Base-by-base conservation (phyloP, 2,797 vertebrate genomes). In the Megaceryle alcyon region DNA sequence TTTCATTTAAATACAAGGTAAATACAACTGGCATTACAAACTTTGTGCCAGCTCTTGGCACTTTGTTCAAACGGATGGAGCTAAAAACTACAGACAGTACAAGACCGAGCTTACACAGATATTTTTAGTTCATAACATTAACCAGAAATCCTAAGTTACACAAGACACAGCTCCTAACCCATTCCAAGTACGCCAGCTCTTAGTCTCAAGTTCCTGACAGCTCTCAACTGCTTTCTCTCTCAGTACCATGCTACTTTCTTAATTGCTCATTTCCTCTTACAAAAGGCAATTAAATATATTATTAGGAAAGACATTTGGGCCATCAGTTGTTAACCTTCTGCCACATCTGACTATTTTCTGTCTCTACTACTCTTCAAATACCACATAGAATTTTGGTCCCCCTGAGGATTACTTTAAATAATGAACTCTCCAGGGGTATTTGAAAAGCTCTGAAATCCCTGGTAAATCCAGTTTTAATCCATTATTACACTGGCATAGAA, bases 391-490 rank as follows among this genome's bases (percentile, higher is more conserved):
- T 79, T 96, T 59, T 84, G 22, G n/a, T 71, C 9, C 17, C 39
- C 21, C 29, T 6, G 9, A 86, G 64, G 35, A 88, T 76, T 86
- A 41, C 10, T 84, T 82, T 15, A 31, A 44, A 35, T 35, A 93
- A 88, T 75, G 80, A 95, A 88, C 23, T 69, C 65, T 54, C 15
- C 17, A 33, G 73, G 87, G 60, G 44, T 37, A 64, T 82, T 91
- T 87, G 48, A 71, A 71, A 92, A 78, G 37, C 54, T 76, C 86
- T 16, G 21, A 93, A 94, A 91, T 41, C 78, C 35, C 18, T 82
- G 16, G 33, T 66, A 87, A 93, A 89, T 80, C 53, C 60, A 51
- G 12, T 87, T 82, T 71, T 80, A 90, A 89, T 91, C 78, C 60
- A 68, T 25, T 69, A 57, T 85, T 89, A 64, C 29, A 53, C 39